Conservation (phyloP, 1,140 invertebrate species). For the Calliphora vicina region DNA sequence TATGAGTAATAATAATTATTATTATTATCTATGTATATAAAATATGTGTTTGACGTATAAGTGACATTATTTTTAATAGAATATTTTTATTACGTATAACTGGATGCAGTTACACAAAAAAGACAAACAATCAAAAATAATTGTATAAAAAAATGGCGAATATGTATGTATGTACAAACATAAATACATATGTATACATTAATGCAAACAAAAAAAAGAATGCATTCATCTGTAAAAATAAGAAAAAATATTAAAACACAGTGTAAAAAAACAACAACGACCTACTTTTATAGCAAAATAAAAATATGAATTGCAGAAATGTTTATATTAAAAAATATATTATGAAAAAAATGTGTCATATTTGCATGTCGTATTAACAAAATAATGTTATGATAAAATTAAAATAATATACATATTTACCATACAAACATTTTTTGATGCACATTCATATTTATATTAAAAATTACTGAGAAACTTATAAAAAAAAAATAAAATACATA, state of each 20-base stretch:
- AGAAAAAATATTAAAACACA: too few relatives aligned
- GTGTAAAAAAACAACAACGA: not conserved
- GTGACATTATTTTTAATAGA: not conserved
- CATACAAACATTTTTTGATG: too few relatives aligned
- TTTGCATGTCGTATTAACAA: not conserved
- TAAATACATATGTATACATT: not conserved
- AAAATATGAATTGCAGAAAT: not conserved
- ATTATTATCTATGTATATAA: too few relatives aligned
- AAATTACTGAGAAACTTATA: too few relatives aligned
- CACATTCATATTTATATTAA: too few relatives aligned
- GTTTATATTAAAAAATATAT: not conserved
- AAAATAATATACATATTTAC: not conserved
- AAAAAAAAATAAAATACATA: too few relatives aligned
- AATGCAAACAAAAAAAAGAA: not conserved
- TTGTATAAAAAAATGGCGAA: not conserved
- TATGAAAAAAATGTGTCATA: not conserved
- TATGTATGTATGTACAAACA: not conserved
- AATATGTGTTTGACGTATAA: not conserved
- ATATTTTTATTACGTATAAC: too few relatives aligned
- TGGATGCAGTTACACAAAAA: too few relatives aligned
- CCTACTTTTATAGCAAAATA: not conserved
- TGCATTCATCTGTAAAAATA: too few relatives aligned
- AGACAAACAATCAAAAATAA: not conserved
- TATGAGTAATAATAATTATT: not conserved
- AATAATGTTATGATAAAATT: not conserved